Base-by-base conservation (phyloP, 2,888 invertebrate genomes). In the Chromoteleia sp. region DNA sequence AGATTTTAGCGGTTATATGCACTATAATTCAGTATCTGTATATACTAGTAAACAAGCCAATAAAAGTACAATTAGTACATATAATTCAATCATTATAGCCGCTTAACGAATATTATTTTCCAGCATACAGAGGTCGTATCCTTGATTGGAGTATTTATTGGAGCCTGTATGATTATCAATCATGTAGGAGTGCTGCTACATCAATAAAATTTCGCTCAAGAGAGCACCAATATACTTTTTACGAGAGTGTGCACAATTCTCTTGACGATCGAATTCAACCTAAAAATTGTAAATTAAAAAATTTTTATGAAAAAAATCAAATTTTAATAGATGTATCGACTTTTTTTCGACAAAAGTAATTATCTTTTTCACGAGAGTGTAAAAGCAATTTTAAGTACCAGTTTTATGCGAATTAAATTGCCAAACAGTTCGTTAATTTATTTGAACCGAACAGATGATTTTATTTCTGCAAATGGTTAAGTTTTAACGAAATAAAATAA, bases 401-500 rank as follows among this genome's bases (percentile, higher is more conserved):
- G 1, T n/a, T 17, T 43, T 17, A 15, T 17, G 43, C 43, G 8
- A 17, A 43, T 6, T 17, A 48, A 48, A 48, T 6, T 10, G 21
- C 3, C 21, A 48, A 48, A 48, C 21, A 50, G 29, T 25, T 29
- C 10, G 36, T 36, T 56, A 39, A 56, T 19, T 39, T n/a, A 56
- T 56, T 12, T 41, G 1, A 21, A 21, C 21, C 25, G 10, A 12
- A 14, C 29, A 12, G 17, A 21, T 48, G 33, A 63, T 36, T 48
- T 33, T 48, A 30, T 36, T 45, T 58, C 12, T 21, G 48, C 17
- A 1, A 52, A 17, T 33, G 19, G 15, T 43, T 59, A 33, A 50
- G 50, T 71, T 61, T 36, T 58, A 39, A 36, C 50, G 15, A 48
- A 50, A 59, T 71, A 48, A 59, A 59, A 58, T 58, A 58, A 70